Base-by-base conservation (phyloP, 2,113 vertebrate genomes). In the Istiophorus platypterus region DNA sequence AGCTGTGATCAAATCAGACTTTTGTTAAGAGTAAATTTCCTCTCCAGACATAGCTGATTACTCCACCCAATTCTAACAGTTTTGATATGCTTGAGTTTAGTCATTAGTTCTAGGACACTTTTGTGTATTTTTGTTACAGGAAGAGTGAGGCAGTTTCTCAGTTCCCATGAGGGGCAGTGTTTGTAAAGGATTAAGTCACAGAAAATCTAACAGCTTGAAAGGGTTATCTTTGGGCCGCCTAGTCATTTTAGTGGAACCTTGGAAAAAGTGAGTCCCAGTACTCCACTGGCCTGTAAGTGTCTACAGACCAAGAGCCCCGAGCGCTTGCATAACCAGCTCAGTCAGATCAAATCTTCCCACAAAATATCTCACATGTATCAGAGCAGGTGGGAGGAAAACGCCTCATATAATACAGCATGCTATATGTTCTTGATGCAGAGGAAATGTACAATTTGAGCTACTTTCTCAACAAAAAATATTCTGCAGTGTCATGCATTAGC, bases 1-100 rank as follows among this genome's bases (percentile, higher is more conserved):
- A 86, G 86, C 76, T 41, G 41, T 58, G 85, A 92, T 89, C 88
- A 88, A 89, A 86, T 88, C 87, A 78, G 42, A 87, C 85, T 88
- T 92, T 89, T 86, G 85, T 86, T 69, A 71, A 81, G 34, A 74
- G 69, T 82, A 72, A 58, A 85, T 88, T 87, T 91, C 82, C 79
- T 83, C 70, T 88, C 81, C 86, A 88, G 87, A 88, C 86, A 74
- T 59, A 34, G 77, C 47, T 77, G 76, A 84, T 91, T 76, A 71
- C 89, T 84, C 86, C 78, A 85, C 76, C 86, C 86, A 61, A n/a
- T 45, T 58, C 4, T 34, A 58, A 59, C 66, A 76, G 47, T 75
- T 76, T 82, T 85, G 79, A 86, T 91, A 88, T 84, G 61, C 61
- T 84, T 84, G 72, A 79, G 45, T 83, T 84, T 72, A 81, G 75